Base-by-base conservation (phyloP, 2,113 vertebrate species). In the Python bivittatus region DNA sequence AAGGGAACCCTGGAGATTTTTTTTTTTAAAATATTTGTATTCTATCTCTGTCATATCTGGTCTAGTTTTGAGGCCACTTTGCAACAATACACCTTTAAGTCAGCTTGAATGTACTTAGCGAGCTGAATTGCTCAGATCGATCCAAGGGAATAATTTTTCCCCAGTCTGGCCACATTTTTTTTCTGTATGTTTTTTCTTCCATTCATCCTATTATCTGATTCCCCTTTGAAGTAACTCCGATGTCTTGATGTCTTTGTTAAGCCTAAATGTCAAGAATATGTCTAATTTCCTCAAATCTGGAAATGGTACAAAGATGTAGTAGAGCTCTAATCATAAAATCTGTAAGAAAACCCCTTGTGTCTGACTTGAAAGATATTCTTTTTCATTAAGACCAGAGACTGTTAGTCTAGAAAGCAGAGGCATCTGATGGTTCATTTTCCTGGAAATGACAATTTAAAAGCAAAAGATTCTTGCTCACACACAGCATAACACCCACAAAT, bases 191-290 rank as follows among this genome's bases (percentile, higher is more conserved):
- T 8, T 56, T 72, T 90, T 52, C 22, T 48, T 25, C 23, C 87
- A 52, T 88, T 88, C 33, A 88, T 38, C 58, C 61, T 22, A 42
- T 85, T 94, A 83, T 86, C 58, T 56, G 60, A 12, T 52, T 87
- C 48, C 64, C 58, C 38, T 88, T n/a, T 94, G 89, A 91, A 88
- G 68, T 88, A 54, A 90, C 61, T 90, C 90, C 57, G 42, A 90
- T 61, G 64, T 91, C 52, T 84, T 38, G 38, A 48, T 88, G 68
- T 53, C 86, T 91, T 91, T 85, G 72, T 90, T 60, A 88, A 72
- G 87, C 52, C 58, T 42, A 79, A n/a, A 85, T 57, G 85, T 92
- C 68, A 88, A 84, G 52, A 88, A 68, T 54, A 60, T 83, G 90
- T 86, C 88, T n/a, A 42, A 87, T 83, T 92, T 72, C 72, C 61